Evolutionary conservation across 2,113 vertebrate genomes (phyloP).

Genomic region (Rhinopomastus cyanomelas): DNA sequence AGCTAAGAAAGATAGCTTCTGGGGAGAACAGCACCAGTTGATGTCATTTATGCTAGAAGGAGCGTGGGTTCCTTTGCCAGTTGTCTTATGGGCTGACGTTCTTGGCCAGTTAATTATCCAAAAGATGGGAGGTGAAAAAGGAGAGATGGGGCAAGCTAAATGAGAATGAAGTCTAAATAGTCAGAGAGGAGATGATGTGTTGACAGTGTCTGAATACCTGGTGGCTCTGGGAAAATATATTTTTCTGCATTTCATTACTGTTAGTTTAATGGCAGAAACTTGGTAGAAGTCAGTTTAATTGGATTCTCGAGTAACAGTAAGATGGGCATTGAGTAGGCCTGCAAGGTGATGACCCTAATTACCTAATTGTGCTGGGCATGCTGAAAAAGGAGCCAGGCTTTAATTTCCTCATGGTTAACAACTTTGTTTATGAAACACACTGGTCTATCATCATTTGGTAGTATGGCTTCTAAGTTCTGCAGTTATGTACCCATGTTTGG

Average conservation of each 20-base stretch:
- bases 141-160: neutral
- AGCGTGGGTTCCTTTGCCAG: neutral
- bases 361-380: constrained; percentile 17
- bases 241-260: neutral
- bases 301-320: neutral
- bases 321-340: neutral
- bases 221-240: neutral
- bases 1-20: neutral
- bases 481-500: rapidly evolving
- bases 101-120: neutral
- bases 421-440: constrained; percentile 34
- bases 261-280: constrained; percentile 38
- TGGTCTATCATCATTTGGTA: neutral
- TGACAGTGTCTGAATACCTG: neutral
- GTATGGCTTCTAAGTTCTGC: neutral
- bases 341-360: constrained; percentile 6
- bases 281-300: constrained; percentile 30
- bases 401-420: constrained; percentile 40
- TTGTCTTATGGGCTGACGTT: neutral
- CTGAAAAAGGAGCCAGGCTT: neutral
- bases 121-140: neutral
- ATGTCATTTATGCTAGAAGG: neutral
- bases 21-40: neutral
- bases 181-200: neutral
- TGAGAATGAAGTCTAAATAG: neutral